Evolutionary conservation across 2,113 vertebrate species (phyloP).

Genomic region (Phylloscopus trochilus): DNA sequence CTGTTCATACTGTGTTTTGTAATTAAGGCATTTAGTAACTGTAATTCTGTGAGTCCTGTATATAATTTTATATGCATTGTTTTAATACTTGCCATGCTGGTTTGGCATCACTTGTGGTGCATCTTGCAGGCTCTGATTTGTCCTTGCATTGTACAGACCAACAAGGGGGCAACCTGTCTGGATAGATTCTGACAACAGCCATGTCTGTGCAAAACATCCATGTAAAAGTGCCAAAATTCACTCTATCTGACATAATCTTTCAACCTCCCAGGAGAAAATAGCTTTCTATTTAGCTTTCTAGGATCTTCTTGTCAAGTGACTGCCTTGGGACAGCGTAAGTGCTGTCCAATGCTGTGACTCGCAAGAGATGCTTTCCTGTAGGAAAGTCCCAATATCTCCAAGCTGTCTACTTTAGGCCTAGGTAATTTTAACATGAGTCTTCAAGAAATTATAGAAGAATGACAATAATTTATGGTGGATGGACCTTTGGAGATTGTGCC

Average conservation of each 20-base stretch:
- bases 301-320: background rate
- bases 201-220: background rate
- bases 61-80: background rate
- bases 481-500: background rate
- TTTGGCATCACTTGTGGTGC: background rate
- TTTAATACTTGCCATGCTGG: background rate
- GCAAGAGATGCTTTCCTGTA: background rate
- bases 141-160: background rate
- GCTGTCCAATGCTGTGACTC: background rate
- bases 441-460: background rate
- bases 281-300: background rate
- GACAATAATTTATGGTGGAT: background rate
- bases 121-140: background rate
- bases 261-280: background rate
- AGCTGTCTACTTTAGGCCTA: background rate
- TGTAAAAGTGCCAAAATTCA: background rate
- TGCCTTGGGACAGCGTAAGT: background rate
- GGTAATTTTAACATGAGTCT: background rate
- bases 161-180: background rate
- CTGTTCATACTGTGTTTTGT: background rate
- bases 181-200: background rate
- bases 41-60: background rate
- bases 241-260: background rate
- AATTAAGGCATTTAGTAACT: background rate
- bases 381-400: background rate